Percentiles rank a stretch among this genome's conserved stretches.
Evolutionary conservation across 1,140 invertebrate genomes (phyloP).

Genomic region (Neodiprion lecontei): DNA sequence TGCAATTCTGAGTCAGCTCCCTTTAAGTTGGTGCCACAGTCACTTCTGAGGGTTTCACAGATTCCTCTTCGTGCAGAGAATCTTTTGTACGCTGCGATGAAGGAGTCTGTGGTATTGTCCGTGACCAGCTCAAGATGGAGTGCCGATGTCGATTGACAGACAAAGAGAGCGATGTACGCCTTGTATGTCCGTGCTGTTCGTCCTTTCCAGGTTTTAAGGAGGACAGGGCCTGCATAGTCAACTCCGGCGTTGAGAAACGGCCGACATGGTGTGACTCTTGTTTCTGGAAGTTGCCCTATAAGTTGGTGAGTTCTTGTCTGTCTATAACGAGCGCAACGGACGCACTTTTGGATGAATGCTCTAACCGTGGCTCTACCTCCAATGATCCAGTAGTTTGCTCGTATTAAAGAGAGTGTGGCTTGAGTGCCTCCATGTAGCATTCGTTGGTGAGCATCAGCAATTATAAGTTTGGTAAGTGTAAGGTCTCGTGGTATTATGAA

Average conservation of each 20-base stretch:
- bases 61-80: conserved; percentile 42
- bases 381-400: conserved; percentile 41
- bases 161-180: conserved; percentile 34
- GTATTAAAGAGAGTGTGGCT: conserved; percentile 27
- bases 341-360: conserved; percentile 15
- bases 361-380: conserved; percentile 20
- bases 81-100: conserved; percentile 42
- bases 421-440: conserved; percentile 39
- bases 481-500: conserved; percentile 32
- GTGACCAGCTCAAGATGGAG: conserved; percentile 47
- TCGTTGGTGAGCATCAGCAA: conserved; percentile 34
- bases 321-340: conserved; percentile 17
- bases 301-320: conserved; percentile 8
- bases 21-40: conserved; percentile 45
- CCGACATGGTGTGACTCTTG: neutral
- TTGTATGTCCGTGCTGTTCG: conserved; percentile 29
- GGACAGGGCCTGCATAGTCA: conserved; percentile 45
- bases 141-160: conserved; percentile 36
- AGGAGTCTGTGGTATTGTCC: conserved; percentile 38
- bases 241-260: conserved; percentile 38
- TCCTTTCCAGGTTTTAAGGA: conserved; percentile 31
- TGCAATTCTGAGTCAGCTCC: conserved; percentile 26
- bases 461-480: conserved; percentile 30
- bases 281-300: conserved; percentile 29
- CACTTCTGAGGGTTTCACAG: conserved; percentile 33